A percentile compares a stretch with the other conserved stretches of the same genome.
Conservation (phyloP, 2,888 invertebrate species). For the Epistrophella euchroma region DNA sequence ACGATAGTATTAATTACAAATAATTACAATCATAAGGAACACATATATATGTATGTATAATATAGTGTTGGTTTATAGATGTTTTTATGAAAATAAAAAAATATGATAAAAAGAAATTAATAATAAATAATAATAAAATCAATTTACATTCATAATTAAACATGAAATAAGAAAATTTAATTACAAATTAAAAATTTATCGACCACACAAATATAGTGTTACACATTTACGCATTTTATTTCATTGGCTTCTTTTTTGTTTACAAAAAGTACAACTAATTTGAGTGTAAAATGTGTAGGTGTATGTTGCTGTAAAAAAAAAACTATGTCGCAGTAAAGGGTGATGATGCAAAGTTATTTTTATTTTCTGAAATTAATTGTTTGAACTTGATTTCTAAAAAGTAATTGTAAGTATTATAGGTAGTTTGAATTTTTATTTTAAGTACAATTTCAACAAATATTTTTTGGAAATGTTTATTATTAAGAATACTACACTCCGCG, state of each 20-base stretch:
- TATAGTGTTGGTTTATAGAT: constrained; percentile 49
- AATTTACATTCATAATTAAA: constrained; percentile 5
- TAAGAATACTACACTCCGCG: no score
- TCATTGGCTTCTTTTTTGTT: constrained; percentile 44
- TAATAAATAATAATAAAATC: constrained; percentile 17
- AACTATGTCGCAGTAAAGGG: not conserved
- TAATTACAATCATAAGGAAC: constrained; percentile 53
- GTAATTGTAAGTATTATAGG: no score
- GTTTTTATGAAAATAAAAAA: constrained; percentile 65
- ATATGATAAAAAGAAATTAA: constrained; percentile 54
- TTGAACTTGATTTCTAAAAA: no score
- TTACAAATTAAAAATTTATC: not conserved
- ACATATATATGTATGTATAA: constrained; percentile 20
- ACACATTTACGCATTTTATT: constrained; percentile 63
- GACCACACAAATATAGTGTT: constrained; percentile 44
- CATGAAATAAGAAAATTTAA: constrained; percentile 25
- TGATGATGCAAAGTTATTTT: constrained; percentile 30
- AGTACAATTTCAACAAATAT: no score
- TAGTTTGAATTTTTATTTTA: no score
- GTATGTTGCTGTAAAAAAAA: not conserved
- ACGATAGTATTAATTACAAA: constrained; percentile 74
- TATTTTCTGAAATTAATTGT: not conserved
- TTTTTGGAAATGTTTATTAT: no score
- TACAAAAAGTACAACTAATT: constrained; percentile 45
- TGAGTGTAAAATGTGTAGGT: constrained; percentile 42